Evolutionary conservation across 1,140 invertebrate genomes (phyloP).

Genomic region (Drosophila repleta): DNA sequence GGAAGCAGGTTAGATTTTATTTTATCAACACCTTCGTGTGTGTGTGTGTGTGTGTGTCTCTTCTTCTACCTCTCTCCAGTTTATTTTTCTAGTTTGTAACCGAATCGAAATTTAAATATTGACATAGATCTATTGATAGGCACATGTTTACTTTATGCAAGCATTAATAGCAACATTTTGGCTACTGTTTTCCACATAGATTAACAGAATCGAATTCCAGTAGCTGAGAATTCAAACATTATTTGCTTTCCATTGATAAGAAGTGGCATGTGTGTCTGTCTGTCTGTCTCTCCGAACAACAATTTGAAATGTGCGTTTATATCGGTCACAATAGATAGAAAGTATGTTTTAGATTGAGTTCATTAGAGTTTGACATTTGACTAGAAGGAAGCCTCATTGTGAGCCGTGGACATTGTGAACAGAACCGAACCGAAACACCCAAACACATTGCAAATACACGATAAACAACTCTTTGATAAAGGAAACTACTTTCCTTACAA

Average conservation of each 20-base stretch:
- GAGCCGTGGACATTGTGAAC: too few species aligned
- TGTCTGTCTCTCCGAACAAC: not conserved
- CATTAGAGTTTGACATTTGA: slow-evolving; percentile 19
- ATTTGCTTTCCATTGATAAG: slow-evolving; percentile 39
- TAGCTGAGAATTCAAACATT: slow-evolving; percentile 44
- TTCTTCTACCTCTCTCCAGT: slow-evolving; percentile 1
- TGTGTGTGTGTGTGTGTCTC: slow-evolving; percentile 45
- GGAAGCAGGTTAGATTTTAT: slow-evolving; percentile 58
- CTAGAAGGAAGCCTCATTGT: not conserved
- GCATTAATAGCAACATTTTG: slow-evolving; percentile 67
- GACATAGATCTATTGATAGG: slow-evolving; percentile 63
- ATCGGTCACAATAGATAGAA: slow-evolving; percentile 20
- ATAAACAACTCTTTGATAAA: too few species aligned
- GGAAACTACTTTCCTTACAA: too few species aligned
- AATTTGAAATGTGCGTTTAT: slow-evolving; percentile 19
- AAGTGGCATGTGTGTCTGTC: not conserved
- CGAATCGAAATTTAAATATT: slow-evolving; percentile 67
- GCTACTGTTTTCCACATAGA: slow-evolving; percentile 61
- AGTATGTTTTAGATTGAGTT: slow-evolving; percentile 2
- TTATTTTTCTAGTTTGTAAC: slow-evolving; percentile 38
- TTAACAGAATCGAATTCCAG: slow-evolving; percentile 69
- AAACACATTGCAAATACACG: too few species aligned
- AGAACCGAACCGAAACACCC: too few species aligned
- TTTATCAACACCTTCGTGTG: slow-evolving; percentile 55
- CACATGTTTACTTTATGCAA: slow-evolving; percentile 58